Base-by-base conservation (phyloP, 2,888 invertebrate species). In the Pyralis farinalis region DNA sequence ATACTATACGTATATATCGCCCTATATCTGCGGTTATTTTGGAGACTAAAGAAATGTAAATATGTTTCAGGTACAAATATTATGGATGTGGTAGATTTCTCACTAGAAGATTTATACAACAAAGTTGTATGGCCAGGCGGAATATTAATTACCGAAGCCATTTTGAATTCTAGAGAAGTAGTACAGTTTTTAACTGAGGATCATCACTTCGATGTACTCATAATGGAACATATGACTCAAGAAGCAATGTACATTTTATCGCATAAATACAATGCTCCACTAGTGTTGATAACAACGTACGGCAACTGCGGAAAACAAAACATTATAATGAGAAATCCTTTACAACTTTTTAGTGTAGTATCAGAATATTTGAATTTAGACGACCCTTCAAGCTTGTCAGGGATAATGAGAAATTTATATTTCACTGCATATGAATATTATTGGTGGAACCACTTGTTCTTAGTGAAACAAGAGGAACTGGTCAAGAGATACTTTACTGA, bases 301-400 rank as follows among this genome's bases (percentile, higher is more conserved):
- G 62, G 63, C 10, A 60, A 57, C 37, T 53, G 51, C 16, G 55
- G 58, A 55, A 48, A 49, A n/a, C 53, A 54, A 36, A 60, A 58
- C 32, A 49, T 56, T 9, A 36, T 57, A n/a, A 47, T 48, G 25
- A 50, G 58, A 11, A 63, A 65, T 35, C 64, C 64, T 4, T 40
- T 62, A 8, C 61, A 60, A 38, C 36, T 63, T 1, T 46, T 59
- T 1, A 57, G 53, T 4, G 53, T 61, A 1, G 10, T 47, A 7
- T 50, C 51, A n/a, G 58, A 60, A 32, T 55, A 53, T 28, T 9
- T 51, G 8, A 35, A 29, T 0, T 35, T 53, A 1, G 29, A 62
- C 1, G 71, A 75, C n/a, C 83, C 83, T 40, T 88, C 90, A 84
- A 80, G 55, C 20, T 90, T 91, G 33, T 48, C 57, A 29, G 73